Evolutionary conservation across 1,140 invertebrate genomes (phyloP).

Genomic region (Dendrolimus punctatus): DNA sequence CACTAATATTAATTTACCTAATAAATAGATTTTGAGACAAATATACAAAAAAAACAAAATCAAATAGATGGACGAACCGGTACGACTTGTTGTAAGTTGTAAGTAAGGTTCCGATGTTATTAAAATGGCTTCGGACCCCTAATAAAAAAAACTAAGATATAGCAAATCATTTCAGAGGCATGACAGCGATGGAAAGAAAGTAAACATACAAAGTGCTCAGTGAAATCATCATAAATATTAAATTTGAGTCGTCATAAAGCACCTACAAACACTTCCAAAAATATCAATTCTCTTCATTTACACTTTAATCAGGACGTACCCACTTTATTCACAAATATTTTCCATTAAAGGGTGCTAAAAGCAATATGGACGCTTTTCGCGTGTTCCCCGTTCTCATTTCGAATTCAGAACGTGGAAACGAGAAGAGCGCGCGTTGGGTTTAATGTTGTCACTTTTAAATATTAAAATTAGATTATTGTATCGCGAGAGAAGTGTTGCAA

Average conservation of each 20-base stretch:
- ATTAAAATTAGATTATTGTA: slow-evolving; percentile 62
- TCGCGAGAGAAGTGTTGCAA: slow-evolving; percentile 45
- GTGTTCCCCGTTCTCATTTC: slow-evolving; percentile 49
- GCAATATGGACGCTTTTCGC: slow-evolving; percentile 54
- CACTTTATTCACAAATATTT: slow-evolving; percentile 40
- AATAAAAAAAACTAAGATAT: too few relatives aligned
- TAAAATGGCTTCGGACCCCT: too few relatives aligned
- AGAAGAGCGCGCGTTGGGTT: slow-evolving; percentile 41
- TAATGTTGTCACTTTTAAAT: slow-evolving; percentile 62
- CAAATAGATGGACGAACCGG: too few relatives aligned
- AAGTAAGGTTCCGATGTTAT: too few relatives aligned
- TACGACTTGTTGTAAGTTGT: too few relatives aligned
- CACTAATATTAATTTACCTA: too few relatives aligned
- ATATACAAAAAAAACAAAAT: too few relatives aligned
- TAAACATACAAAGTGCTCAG: too few relatives aligned
- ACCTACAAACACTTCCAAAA: slow-evolving; percentile 28
- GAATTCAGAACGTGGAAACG: slow-evolving; percentile 55
- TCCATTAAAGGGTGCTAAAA: slow-evolving; percentile 63
- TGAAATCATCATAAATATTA: slow-evolving; percentile 11
- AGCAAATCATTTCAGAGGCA: too few relatives aligned
- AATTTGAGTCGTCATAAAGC: slow-evolving; percentile 16
- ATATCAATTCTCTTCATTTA: slow-evolving; percentile 47
- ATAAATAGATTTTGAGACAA: too few relatives aligned
- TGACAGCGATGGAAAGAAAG: too few relatives aligned
- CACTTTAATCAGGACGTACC: slow-evolving; percentile 40